phyloP scores from a whole-genome alignment of 2,113 vertebrate genomes.

The Pterocles orientalis region DNA sequence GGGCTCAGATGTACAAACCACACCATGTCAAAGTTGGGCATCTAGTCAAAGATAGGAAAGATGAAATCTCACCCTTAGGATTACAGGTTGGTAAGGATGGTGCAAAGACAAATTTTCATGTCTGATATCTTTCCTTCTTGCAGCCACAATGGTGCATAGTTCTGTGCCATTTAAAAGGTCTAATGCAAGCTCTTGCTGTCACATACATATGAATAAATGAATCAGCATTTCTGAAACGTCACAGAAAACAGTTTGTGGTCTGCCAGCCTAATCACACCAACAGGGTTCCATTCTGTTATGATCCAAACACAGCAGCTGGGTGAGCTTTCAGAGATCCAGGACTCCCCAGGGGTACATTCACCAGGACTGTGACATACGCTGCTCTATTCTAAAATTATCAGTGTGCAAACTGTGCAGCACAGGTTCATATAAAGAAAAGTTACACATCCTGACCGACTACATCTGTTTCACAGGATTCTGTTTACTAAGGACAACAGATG shows the following conservation, averaged over 20 bases:
- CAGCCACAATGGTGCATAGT: not conserved
- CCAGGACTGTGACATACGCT: not conserved
- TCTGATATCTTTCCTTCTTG: too few species aligned
- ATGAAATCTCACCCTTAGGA: not conserved
- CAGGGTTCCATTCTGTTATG: not conserved
- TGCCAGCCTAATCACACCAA: not conserved
- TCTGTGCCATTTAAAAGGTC: not conserved
- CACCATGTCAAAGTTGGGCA: not conserved
- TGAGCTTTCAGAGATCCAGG: not conserved
- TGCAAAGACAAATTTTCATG: accelerated
- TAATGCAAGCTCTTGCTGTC: not conserved
- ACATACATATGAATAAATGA: not conserved
- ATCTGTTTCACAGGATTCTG: not conserved
- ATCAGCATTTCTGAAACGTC: not conserved
- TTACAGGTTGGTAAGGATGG: not conserved
- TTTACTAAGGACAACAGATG: slow-evolving; percentile 44
- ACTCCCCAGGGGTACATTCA: not conserved
- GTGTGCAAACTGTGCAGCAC: not conserved
- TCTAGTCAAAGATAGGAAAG: not conserved
- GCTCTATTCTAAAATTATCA: not conserved
- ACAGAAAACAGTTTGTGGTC: not conserved
- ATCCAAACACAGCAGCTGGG: not conserved
- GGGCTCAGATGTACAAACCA: not conserved
- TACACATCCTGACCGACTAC: not conserved
- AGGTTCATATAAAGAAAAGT: not conserved